These are phyloP conservation scores for Larimichthys polyactis DNA, from an alignment of 2,113 vertebrate species.

Conservation along the genomic window DNA sequence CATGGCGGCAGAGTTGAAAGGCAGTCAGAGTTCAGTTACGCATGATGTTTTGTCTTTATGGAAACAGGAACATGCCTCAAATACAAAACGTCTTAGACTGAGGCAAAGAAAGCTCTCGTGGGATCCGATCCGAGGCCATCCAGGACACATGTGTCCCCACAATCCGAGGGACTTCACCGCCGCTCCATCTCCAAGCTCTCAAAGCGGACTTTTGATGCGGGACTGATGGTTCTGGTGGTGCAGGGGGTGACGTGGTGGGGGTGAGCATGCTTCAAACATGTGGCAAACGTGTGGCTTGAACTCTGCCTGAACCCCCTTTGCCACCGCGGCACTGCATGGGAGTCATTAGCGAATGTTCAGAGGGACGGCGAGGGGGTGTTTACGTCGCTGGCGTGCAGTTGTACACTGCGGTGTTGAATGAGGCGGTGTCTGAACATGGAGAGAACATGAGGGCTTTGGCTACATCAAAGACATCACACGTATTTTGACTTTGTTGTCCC, in stretches of 20 bases:
- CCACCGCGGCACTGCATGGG: constrained; percentile 36
- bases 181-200: neutral
- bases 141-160: constrained; percentile 8
- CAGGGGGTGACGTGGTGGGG: neutral
- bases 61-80: neutral
- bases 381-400: constrained; percentile 26
- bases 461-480: constrained; percentile 35
- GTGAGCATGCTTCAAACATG: constrained; percentile 43
- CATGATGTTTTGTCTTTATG: neutral
- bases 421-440: constrained; percentile 40
- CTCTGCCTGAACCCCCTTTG: constrained; percentile 58
- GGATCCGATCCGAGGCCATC: neutral
- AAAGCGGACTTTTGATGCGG: constrained; percentile 6
- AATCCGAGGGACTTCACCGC: neutral
- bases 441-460: constrained; percentile 25
- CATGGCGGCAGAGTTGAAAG: neutral
- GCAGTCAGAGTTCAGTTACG: neutral
- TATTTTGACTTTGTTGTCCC: constrained; percentile 5
- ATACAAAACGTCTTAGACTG: neutral
- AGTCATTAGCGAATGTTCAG: constrained; percentile 49
- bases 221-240: constrained; percentile 29
- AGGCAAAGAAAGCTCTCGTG: neutral
- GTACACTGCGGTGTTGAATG: constrained; percentile 2
- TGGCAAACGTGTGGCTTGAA: constrained; percentile 50
- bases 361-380: constrained; percentile 33